phyloP scores from a whole-genome alignment of 2,888 invertebrate genomes.

The Diarsia dahlii region DNA sequence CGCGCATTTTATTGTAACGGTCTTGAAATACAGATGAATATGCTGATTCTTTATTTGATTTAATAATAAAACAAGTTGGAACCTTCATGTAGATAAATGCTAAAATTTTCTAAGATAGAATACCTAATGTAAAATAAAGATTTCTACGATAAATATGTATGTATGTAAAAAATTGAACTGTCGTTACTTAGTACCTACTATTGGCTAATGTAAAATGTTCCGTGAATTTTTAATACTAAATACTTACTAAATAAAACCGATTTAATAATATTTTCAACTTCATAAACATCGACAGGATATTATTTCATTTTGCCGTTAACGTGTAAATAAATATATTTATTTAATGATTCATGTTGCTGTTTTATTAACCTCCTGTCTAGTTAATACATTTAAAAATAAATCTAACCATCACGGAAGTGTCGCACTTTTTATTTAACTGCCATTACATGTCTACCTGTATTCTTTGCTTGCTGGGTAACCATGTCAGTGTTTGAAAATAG shows the following conservation, averaged over 20 bases:
- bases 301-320: slow-evolving; percentile 86
- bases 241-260: slow-evolving; percentile 63
- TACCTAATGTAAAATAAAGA: slow-evolving; percentile 81
- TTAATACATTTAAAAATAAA: not conserved
- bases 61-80: slow-evolving; percentile 64
- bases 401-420: not conserved
- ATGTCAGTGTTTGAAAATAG: not conserved
- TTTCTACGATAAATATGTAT: slow-evolving; percentile 86
- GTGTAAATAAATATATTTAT: slow-evolving; percentile 91
- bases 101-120: slow-evolving; percentile 76
- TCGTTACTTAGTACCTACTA: slow-evolving; percentile 76
- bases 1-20: slow-evolving; percentile 69
- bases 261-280: slow-evolving; percentile 76
- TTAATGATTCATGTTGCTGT: slow-evolving; percentile 84
- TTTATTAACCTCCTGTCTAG: slow-evolving; percentile 71
- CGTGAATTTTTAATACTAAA: slow-evolving; percentile 71
- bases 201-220: slow-evolving; percentile 74
- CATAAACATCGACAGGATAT: slow-evolving; percentile 86
- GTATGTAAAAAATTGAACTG: slow-evolving; percentile 83
- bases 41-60: slow-evolving; percentile 64
- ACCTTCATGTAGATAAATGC: slow-evolving; percentile 69
- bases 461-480: not conserved
- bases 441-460: not conserved
- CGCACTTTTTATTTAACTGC: not conserved
- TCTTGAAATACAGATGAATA: slow-evolving; percentile 61